phyloP scores from a whole-genome alignment of 1,140 invertebrate species.

The Eufriesea mexicana region DNA sequence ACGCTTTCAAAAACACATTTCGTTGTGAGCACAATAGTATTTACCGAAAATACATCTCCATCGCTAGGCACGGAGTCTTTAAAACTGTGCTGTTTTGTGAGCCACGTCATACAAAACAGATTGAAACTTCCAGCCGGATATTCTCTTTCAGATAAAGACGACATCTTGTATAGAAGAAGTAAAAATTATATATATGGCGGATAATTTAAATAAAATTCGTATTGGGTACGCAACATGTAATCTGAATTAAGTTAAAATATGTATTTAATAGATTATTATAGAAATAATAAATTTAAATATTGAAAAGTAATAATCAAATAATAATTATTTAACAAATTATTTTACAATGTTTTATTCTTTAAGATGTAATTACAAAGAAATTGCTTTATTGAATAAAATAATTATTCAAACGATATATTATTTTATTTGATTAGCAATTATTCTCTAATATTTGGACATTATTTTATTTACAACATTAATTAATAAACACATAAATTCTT shows the following conservation, averaged over 20 bases:
- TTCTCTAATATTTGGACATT: too few relatives aligned
- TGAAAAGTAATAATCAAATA: neutral
- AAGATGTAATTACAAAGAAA: neutral
- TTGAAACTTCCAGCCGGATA: constrained; percentile 5
- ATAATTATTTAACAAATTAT: neutral
- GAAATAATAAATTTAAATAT: neutral
- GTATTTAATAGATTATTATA: neutral
- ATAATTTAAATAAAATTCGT: neutral
- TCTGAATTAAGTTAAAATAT: neutral
- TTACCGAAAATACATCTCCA: constrained; percentile 78
- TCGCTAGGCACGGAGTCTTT: constrained; percentile 78
- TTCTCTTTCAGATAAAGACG: constrained; percentile 9
- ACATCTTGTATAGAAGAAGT: constrained; percentile 9
- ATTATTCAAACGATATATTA: too few relatives aligned
- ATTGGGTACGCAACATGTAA: neutral
- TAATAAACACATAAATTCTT: too few relatives aligned
- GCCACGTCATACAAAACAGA: constrained; percentile 39
- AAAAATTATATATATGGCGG: neutral
- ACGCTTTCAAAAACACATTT: constrained; percentile 60
- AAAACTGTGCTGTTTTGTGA: constrained; percentile 42
- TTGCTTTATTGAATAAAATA: too few relatives aligned
- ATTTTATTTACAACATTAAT: too few relatives aligned
- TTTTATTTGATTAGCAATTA: too few relatives aligned
- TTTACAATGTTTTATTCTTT: too few relatives aligned
- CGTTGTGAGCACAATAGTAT: constrained; percentile 42